phyloP scores from a whole-genome alignment of 2,113 vertebrate genomes.

The Mobula birostris region DNA sequence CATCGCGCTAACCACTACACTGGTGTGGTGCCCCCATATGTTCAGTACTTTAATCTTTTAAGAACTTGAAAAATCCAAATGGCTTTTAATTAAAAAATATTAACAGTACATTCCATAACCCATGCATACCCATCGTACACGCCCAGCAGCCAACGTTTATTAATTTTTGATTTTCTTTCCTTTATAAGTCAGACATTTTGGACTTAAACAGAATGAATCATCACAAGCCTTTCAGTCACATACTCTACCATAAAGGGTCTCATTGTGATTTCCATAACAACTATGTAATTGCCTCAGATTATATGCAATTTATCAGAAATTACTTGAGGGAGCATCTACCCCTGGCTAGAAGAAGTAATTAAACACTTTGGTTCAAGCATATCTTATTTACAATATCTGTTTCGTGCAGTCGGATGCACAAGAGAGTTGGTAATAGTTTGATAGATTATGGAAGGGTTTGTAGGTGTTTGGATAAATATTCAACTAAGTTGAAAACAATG shows the following conservation, averaged over 20 bases:
- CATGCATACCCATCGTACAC: too few relatives aligned
- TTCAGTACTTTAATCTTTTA: neutral
- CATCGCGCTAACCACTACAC: too few relatives aligned
- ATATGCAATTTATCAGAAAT: constrained; percentile 18
- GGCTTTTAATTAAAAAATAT: neutral
- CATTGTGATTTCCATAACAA: constrained; percentile 4
- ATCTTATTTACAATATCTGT: neutral
- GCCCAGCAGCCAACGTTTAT: neutral
- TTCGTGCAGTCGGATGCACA: neutral
- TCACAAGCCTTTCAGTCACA: neutral
- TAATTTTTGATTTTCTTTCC: neutral
- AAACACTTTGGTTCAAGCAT: neutral
- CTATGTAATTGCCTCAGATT: neutral
- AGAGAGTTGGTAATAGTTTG: constrained; percentile 10
- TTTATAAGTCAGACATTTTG: neutral
- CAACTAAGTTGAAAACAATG: constrained; percentile 15
- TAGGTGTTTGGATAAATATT: neutral
- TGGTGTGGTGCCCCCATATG: neutral
- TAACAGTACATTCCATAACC: neutral
- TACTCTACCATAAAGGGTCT: neutral
- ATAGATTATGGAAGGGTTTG: neutral
- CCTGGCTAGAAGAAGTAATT: constrained; percentile 12
- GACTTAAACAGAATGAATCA: neutral
- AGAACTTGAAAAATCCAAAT: neutral
- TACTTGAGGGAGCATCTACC: neutral